A percentile compares a stretch with the other conserved stretches of the same genome.
Conservation (phyloP, 2,113 vertebrate species). For the Macaca nemestrina region DNA sequence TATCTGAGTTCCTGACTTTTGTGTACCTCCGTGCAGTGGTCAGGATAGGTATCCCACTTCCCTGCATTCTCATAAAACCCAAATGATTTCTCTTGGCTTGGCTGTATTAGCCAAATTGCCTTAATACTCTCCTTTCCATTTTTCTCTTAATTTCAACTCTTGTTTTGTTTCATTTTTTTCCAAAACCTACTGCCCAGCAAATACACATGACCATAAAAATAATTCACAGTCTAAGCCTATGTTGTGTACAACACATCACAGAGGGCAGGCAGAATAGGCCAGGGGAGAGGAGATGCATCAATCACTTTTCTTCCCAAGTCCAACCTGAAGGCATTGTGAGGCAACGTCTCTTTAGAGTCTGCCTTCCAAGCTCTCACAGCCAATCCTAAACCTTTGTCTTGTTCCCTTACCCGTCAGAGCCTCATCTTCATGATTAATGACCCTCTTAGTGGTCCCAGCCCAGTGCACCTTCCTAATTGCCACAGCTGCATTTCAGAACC, state of each 20-base stretch:
- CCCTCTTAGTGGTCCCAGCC: not conserved
- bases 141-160: not conserved
- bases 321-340: not conserved
- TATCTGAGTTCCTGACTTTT: not conserved
- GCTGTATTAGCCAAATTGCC: not conserved
- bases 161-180: not conserved
- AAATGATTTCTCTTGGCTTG: not conserved
- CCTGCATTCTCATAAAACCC: not conserved
- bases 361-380: not conserved
- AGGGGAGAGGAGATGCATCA: too few species aligned
- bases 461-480: slow-evolving; percentile 20
- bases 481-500: slow-evolving; percentile 43
- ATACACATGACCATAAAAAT: not conserved
- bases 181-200: not conserved
- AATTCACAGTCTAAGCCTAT: not conserved
- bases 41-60: not conserved
- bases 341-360: not conserved
- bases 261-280: not conserved
- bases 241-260: not conserved
- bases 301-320: not conserved
- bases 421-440: slow-evolving; percentile 24
- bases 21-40: not conserved
- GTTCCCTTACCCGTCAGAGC: not conserved
- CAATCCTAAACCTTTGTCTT: not conserved
- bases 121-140: not conserved